phyloP scores from a whole-genome alignment of 1,140 invertebrate species.

The Drosophila arawakana region DNA sequence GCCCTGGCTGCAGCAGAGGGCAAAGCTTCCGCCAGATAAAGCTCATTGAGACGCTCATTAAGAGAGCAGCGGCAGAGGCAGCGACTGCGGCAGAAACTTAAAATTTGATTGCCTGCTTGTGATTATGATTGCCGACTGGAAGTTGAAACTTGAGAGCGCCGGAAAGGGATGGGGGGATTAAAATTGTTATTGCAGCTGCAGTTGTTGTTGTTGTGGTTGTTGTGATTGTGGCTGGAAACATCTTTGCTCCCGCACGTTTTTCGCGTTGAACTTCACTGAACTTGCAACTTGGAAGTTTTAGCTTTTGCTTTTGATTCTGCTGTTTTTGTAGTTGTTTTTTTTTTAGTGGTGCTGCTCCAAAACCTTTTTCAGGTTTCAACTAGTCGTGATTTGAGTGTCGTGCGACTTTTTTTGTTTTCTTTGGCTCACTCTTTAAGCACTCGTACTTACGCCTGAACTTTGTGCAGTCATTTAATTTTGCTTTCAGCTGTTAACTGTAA shows the following conservation, averaged over 20 bases:
- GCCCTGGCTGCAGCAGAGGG: conserved; percentile 33
- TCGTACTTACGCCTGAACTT: conserved; percentile 72
- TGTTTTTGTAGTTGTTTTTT: too few species aligned
- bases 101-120: conserved; percentile 78
- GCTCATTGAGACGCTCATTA: conserved; percentile 69
- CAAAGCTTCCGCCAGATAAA: conserved; percentile 66
- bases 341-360: conserved; percentile 32
- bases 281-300: conserved; percentile 70
- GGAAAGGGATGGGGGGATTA: neutral
- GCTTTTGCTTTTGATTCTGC: conserved; percentile 1
- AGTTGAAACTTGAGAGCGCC: conserved; percentile 6
- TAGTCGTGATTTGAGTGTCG: conserved; percentile 81
- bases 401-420: conserved; percentile 74
- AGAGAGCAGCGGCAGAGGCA: conserved; percentile 25
- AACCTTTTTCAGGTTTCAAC: conserved; percentile 56
- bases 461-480: conserved; percentile 78
- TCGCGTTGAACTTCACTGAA: conserved; percentile 81
- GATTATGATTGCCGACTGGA: conserved; percentile 59
- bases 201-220: conserved; percentile 29
- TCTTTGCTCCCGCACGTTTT: conserved; percentile 79
- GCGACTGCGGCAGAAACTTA: conserved; percentile 40
- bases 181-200: conserved; percentile 40
- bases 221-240: conserved; percentile 16
- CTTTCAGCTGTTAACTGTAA: conserved; percentile 50
- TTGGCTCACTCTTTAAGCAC: conserved; percentile 41